Evolutionary conservation across 2,797 vertebrate genomes (phyloP), one percentile per base, ranked within the genome.

Genomic region (Cuculus canorus): DNA sequence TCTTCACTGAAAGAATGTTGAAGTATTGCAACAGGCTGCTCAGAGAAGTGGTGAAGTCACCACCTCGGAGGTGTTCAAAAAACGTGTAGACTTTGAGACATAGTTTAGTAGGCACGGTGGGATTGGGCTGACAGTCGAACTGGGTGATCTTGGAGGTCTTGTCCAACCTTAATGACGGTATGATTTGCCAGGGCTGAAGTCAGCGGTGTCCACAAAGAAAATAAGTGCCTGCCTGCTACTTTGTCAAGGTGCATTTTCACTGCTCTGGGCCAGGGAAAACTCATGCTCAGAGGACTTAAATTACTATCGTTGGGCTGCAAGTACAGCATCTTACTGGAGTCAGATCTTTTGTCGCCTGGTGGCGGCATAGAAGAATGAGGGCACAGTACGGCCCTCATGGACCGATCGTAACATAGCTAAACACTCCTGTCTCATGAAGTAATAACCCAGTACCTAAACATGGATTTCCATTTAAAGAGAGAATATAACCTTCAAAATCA

Each of bases 331-430:
- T 33, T 52, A 1, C 10, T 50, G 25, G 57, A 39, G 17, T 25
- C 33, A 47, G 35, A n/a, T 12, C 33, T 45, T 17, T 33, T n/a
- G 11, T 24, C 37, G 27, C 33, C 21, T 43, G 35, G 10, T 5
- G 22, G 24, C 52, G 45, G 25, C 1, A 1, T 18, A 9, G 0
- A 0, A 52, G 39, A 50, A 7, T 69, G 48, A 19, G 9, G 16
- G 47, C 15, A 7, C 33, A 22, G 18, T 4, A 1, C 11, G 39
- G 43, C 22, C 10, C 11, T 54, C 1, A 0, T 61, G 75, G 27
- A 12, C 15, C 0, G 1, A 6, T 10, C 23, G 50, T 19, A 39
- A 10, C 18, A 41, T 17, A 39, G 39, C 28, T 54, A 10, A 75
- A 80, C 13, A 48, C 4, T n/a, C 8, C 24, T 28, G 39, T 66